Conservation (phyloP, 2,113 vertebrate genomes). For the Riparia riparia region DNA sequence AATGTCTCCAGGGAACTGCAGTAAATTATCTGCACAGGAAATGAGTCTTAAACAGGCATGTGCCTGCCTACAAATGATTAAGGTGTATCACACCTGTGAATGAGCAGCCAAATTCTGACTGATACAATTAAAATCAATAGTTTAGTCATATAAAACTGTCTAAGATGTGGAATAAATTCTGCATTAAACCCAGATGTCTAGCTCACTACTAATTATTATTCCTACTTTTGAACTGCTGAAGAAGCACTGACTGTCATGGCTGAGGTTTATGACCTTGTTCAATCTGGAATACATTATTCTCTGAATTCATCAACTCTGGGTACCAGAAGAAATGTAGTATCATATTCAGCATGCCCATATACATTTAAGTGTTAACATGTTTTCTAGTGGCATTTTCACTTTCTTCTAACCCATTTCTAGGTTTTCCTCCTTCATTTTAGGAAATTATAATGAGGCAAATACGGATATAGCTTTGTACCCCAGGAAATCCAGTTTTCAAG, state of each 20-base stretch:
- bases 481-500: not conserved
- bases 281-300: not conserved
- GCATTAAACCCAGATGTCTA: not conserved
- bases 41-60: conserved; percentile 16
- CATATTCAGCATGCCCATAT: not conserved
- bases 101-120: conserved; percentile 35
- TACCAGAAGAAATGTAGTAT: not conserved
- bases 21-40: conserved; percentile 48
- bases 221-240: not conserved
- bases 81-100: not conserved
- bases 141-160: not conserved
- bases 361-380: not conserved
- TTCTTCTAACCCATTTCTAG: not conserved
- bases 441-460: not conserved
- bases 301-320: not conserved
- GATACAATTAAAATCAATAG: conserved; percentile 54
- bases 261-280: not conserved
- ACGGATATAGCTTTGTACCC: not conserved
- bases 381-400: not conserved
- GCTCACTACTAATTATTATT: not conserved
- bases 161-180: not conserved
- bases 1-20: not conserved
- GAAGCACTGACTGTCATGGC: not conserved
- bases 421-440: not conserved
- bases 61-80: conserved; percentile 24